phyloP scores from a whole-genome alignment of 2,113 vertebrate genomes.

The Nyctibius bracteatus region DNA sequence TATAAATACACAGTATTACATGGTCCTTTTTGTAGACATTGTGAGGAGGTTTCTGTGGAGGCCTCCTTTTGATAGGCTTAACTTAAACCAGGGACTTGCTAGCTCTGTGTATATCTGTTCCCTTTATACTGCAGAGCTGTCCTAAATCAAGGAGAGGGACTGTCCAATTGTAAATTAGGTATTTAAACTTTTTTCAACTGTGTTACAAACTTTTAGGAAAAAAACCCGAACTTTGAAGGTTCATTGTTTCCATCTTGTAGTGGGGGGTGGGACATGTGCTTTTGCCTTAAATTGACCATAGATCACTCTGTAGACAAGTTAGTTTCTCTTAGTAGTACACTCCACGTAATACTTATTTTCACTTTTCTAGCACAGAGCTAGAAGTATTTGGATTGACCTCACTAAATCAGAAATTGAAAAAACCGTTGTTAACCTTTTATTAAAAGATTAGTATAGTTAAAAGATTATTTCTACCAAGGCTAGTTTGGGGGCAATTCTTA shows the following conservation, averaged over 20 bases:
- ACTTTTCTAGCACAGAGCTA: not conserved
- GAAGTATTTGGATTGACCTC: not conserved
- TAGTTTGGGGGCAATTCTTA: not conserved
- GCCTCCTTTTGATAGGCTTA: not conserved
- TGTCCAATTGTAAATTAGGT: not conserved
- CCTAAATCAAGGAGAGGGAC: not conserved
- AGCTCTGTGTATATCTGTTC: not conserved
- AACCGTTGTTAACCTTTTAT: not conserved
- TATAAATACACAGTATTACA: not conserved
- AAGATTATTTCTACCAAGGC: not conserved
- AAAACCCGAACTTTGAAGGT: not conserved
- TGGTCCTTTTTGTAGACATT: not conserved
- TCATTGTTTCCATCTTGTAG: not conserved
- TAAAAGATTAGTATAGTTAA: not conserved
- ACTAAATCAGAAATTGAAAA: not conserved
- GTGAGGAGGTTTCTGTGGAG: not conserved
- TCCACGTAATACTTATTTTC: not conserved
- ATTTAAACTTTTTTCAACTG: not conserved
- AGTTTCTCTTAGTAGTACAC: not conserved
- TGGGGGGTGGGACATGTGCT: not conserved
- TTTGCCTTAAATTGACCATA: not conserved
- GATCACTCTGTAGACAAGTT: not conserved
- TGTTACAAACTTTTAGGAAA: not conserved
- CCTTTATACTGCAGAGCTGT: not conserved
- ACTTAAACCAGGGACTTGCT: not conserved